These are phyloP conservation scores for Melipona beecheii DNA, from an alignment of 2,888 invertebrate species.

Conservation along the genomic window DNA sequence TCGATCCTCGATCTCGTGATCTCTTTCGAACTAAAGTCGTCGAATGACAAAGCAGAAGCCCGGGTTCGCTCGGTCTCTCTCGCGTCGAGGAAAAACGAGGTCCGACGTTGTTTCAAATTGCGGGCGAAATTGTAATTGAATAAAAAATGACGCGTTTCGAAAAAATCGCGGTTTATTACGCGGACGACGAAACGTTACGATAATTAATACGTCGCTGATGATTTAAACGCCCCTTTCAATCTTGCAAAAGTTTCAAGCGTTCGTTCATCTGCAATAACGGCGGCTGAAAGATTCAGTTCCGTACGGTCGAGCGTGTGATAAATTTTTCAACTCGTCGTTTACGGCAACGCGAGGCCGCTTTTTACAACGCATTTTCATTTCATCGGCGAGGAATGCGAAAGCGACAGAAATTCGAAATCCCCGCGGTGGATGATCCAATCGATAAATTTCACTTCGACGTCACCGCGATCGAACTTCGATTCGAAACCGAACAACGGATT, in stretches of 20 bases:
- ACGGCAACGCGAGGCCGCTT: not conserved
- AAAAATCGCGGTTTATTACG: not conserved
- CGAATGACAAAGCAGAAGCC: too few relatives aligned
- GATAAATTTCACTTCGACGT: not conserved
- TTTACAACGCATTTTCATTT: not conserved
- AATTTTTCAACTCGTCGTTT: not conserved
- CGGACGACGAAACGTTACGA: not conserved
- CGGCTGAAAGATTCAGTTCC: not conserved
- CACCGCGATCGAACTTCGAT: not conserved
- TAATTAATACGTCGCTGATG: conserved; percentile 7
- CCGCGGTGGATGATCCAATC: not conserved
- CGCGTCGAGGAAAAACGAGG: not conserved
- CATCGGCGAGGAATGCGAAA: not conserved
- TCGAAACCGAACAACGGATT: not conserved
- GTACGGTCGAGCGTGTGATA: not conserved
- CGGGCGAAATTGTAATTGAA: not conserved
- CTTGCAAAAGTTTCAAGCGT: not conserved
- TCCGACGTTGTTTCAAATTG: not conserved
- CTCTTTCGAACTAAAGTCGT: too few relatives aligned
- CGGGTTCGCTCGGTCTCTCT: too few relatives aligned
- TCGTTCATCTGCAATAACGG: not conserved
- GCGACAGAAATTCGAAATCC: not conserved
- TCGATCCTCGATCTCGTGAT: too few relatives aligned
- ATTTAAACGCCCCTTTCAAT: not conserved
- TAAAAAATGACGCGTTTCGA: not conserved